Conservation (phyloP, 2,888 invertebrate species). For the Drosophila siamana region DNA sequence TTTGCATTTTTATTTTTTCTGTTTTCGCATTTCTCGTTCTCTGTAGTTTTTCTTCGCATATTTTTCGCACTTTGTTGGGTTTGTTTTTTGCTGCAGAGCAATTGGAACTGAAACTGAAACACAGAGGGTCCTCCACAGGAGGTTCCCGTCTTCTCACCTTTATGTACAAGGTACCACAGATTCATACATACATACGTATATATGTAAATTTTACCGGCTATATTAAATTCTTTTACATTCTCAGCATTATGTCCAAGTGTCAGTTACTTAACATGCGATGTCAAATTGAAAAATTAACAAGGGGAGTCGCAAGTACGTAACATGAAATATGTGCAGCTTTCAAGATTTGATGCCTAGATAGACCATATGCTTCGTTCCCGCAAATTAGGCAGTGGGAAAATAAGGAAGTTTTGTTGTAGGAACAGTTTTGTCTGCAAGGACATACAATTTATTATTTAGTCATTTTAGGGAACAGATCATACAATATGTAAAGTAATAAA, state of each 20-base stretch:
- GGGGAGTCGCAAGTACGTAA: conserved; percentile 13
- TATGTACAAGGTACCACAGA: background rate
- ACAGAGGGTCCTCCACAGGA: conserved; percentile 24
- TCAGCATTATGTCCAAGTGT: conserved; percentile 47
- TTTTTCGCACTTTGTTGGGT: conserved; percentile 63
- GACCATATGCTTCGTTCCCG: conserved; percentile 46
- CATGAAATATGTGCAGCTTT: conserved; percentile 18
- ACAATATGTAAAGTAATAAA: background rate
- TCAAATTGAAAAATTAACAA: conserved; percentile 48
- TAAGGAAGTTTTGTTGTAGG: background rate
- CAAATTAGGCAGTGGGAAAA: conserved; percentile 19
- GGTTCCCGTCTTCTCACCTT: conserved; percentile 38
- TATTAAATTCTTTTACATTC: conserved; percentile 62
- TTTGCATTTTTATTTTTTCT: conserved; percentile 20
- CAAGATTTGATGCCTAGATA: conserved; percentile 39
- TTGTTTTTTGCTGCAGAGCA: conserved; percentile 23
- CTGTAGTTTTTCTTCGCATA: conserved; percentile 53
- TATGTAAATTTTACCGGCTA: conserved; percentile 23
- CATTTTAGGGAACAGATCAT: background rate
- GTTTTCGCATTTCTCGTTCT: conserved; percentile 31
- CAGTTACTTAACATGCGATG: conserved; percentile 50
- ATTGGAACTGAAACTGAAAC: conserved; percentile 30
- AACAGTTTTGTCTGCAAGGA: background rate
- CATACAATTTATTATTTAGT: background rate
- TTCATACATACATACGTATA: conserved; percentile 4